These are phyloP conservation scores for Micropterix aruncella DNA, from an alignment of 2,888 invertebrate species.

Conservation along the genomic window DNA sequence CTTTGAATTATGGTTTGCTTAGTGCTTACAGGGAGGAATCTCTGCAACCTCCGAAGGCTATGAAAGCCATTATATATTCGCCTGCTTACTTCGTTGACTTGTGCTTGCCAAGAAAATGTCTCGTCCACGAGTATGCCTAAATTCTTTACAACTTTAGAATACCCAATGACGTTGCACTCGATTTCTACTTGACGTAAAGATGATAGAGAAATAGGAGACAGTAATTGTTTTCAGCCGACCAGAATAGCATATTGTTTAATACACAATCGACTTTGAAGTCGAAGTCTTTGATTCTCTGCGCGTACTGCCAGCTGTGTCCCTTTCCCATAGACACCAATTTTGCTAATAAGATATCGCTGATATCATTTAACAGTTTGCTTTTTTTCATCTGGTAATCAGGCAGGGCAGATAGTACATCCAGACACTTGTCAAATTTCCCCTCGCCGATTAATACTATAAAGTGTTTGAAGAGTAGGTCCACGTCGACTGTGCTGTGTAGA, in stretches of 20 bases:
- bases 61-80: no score
- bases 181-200: no score
- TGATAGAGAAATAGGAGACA: conserved; percentile 36
- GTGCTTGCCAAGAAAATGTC: no score
- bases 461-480: conserved; percentile 33
- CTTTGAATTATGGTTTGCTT: no score
- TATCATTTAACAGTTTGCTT: conserved; percentile 35
- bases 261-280: conserved; percentile 36
- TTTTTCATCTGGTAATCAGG: conserved; percentile 39
- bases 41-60: no score
- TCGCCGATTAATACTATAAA: conserved; percentile 30
- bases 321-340: conserved; percentile 20
- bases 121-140: no score
- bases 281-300: conserved; percentile 33
- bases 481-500: conserved; percentile 39
- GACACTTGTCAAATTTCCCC: conserved; percentile 32
- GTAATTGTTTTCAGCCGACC: conserved; percentile 41
- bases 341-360: conserved; percentile 44
- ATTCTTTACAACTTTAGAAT: no score
- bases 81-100: no score
- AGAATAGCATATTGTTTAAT: conserved; percentile 35
- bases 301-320: conserved; percentile 26
- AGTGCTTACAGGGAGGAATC: no score
- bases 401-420: conserved; percentile 40
- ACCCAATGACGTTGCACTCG: no score